Evolutionary conservation across 2,113 vertebrate genomes (phyloP), one percentile per base, ranked within the genome.

Genomic region (Brevimyrus niger): DNA sequence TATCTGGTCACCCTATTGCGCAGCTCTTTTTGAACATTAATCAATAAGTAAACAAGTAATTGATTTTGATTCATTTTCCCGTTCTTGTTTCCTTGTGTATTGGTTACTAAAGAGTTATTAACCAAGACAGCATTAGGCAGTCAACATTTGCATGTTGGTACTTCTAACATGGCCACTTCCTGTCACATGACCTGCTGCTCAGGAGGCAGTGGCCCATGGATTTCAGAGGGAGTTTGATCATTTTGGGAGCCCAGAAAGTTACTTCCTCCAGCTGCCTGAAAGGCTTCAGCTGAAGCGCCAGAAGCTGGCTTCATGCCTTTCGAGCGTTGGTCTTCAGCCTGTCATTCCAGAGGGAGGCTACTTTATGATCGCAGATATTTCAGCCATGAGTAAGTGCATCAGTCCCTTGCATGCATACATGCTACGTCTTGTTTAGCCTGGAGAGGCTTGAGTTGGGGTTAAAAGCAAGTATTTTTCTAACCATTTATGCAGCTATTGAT

Each of bases 341-440:
- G 58, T 98, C 1, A 0, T 97, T 87, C 96, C 98, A 0, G 96
- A 99, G 91, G 98, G 98, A 91, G 96, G 97, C 82, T 99, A 98
- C 88, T 99, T 97, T 90, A 94, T 99, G 94, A 93, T 97, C 0
- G 92, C 95, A 13, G 98, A 99, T 93, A 95, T 99, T 94, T 97
- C 97, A 0, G 89, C 93, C 9, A 93, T 99, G 94, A 96, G 98
- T 99, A 93, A 97, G 98, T 96, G 5, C 38, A 15, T 38, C n/a
- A 15, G 23, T 48, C 4, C 50, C 69, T 6, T 13, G 3, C 23
- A 48, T 11, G 21, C 44, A 65, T 38, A 46, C 7, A 4, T 11
- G 27, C 21, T 38, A 7, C 31, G 46, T 86, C 3, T 48, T 35
- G 47, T 65, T 84, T 73, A 85, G 44, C 65, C 42, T 3, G 55